phyloP scores from a whole-genome alignment of 1,140 invertebrate genomes.

The Bathynomus jamesi region DNA sequence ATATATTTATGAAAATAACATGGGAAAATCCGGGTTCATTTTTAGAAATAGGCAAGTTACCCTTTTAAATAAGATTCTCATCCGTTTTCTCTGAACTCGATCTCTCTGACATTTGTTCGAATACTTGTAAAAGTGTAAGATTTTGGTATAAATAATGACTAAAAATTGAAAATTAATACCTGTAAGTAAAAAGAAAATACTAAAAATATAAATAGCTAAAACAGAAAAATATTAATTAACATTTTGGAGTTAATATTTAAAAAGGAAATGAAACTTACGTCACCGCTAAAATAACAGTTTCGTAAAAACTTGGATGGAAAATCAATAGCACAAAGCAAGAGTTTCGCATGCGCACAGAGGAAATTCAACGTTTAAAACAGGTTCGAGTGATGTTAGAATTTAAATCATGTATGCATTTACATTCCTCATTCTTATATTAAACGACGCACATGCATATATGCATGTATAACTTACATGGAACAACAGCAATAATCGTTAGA shows the following conservation, averaged over 20 bases:
- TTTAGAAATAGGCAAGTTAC: not conserved
- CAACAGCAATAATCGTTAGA: not conserved
- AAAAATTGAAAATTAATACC: no score
- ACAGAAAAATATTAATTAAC: no score
- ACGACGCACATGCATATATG: not conserved
- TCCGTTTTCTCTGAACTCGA: not conserved
- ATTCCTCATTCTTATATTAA: not conserved
- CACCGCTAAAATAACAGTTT: not conserved
- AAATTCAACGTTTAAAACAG: not conserved
- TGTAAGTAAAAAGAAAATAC: no score
- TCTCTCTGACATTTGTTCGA: no score
- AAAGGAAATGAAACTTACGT: not conserved
- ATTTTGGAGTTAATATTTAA: no score
- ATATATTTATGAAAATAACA: no score
- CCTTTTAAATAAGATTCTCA: not conserved
- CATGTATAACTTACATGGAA: not conserved
- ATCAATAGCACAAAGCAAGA: not conserved
- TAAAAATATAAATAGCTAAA: no score
- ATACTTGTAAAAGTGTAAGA: no score
- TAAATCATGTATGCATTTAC: not conserved
- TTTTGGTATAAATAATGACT: no score
- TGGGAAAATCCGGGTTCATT: not conserved
- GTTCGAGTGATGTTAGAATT: not conserved
- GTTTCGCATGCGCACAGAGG: not conserved
- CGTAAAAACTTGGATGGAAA: not conserved